Percentiles rank a stretch among this genome's conserved stretches.
Conservation (phyloP, 2,888 invertebrate genomes). For the Rutpela maculata region DNA sequence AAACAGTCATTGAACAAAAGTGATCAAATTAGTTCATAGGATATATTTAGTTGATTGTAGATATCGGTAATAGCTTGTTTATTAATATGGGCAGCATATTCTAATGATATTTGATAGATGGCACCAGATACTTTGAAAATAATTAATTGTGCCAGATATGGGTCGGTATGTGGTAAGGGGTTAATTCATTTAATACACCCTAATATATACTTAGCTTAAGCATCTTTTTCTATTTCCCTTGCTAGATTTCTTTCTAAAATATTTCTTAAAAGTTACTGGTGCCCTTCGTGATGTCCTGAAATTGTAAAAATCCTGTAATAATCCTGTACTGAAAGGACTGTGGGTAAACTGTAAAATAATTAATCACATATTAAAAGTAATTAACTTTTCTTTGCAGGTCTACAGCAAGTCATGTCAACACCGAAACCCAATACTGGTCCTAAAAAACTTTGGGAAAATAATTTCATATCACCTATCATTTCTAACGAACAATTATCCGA, state of each 20-base stretch:
- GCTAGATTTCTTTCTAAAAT: conserved; percentile 18
- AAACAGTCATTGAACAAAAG: too few relatives aligned
- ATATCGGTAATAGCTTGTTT: too few relatives aligned
- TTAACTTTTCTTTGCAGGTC: conserved; percentile 58
- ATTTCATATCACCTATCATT: conserved; percentile 68
- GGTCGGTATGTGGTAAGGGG: too few relatives aligned
- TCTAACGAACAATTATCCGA: conserved; percentile 65
- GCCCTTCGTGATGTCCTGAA: conserved; percentile 20
- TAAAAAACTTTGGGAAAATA: conserved; percentile 60
- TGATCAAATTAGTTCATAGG: too few relatives aligned
- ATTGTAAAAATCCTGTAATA: conserved; percentile 18
- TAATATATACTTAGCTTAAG: not conserved
- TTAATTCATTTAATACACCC: too few relatives aligned
- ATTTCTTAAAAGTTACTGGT: conserved; percentile 26
- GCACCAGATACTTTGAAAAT: too few relatives aligned
- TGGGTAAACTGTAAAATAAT: conserved; percentile 14
- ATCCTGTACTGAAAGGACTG: conserved; percentile 18
- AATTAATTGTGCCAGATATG: too few relatives aligned
- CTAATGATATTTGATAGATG: too few relatives aligned
- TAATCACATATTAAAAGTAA: conserved; percentile 22
- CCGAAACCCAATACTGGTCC: conserved; percentile 63
- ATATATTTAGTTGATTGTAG: too few relatives aligned
- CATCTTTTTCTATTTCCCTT: conserved; percentile 21
- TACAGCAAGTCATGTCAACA: conserved; percentile 71
- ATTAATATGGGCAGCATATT: too few relatives aligned